phyloP scores from a whole-genome alignment of 2,113 vertebrate genomes.

The Chloroceryle aenea region DNA sequence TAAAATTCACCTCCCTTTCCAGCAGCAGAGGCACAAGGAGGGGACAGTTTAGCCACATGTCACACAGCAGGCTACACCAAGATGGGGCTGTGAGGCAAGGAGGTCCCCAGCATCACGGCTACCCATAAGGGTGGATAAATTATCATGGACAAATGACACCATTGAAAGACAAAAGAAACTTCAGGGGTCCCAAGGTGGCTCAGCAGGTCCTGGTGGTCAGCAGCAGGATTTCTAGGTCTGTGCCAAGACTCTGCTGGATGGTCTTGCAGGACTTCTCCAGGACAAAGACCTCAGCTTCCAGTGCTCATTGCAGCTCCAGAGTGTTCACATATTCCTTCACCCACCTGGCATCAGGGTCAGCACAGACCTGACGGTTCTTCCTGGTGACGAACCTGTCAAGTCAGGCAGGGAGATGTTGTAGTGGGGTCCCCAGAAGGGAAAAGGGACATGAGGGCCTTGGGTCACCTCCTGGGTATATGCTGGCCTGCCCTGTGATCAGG shows the following conservation, averaged over 20 bases:
- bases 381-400: slow-evolving; percentile 49
- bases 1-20: background rate
- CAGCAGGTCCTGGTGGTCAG: background rate
- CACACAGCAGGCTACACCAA: background rate
- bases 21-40: background rate
- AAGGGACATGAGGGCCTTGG: too few species aligned
- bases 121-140: background rate
- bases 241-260: background rate
- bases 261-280: background rate
- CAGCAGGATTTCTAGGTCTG: background rate
- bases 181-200: background rate
- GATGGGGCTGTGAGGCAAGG: background rate
- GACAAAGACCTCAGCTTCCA: background rate
- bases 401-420: background rate
- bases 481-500: background rate
- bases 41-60: background rate
- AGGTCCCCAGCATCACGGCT: background rate
- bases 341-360: slow-evolving; percentile 11
- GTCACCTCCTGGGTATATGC: background rate
- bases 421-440: fast-evolving
- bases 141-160: background rate
- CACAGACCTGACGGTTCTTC: slow-evolving; percentile 26
- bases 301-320: slow-evolving; percentile 42
- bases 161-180: background rate
- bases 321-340: slow-evolving; percentile 18